A percentile compares a stretch with the other conserved stretches of the same genome.
These are phyloP conservation scores for Nasonia giraulti DNA, from an alignment of 1,140 invertebrate genomes.

Conservation along the genomic window DNA sequence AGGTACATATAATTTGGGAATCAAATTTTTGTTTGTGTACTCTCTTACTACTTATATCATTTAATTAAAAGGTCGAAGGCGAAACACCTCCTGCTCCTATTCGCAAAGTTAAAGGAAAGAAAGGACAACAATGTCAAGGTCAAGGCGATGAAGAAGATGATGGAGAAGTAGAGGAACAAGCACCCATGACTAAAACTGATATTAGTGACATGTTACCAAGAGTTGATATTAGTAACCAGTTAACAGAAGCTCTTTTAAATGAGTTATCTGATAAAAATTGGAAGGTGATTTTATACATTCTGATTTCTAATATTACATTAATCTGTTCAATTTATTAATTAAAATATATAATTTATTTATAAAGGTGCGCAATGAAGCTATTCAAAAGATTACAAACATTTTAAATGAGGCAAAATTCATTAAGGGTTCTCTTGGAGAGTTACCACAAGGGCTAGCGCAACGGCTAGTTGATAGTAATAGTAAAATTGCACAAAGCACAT, in stretches of 20 bases:
- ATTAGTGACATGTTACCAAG: slow-evolving; percentile 83
- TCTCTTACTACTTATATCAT: not conserved
- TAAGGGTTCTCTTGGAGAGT: slow-evolving; percentile 86
- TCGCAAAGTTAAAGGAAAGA: slow-evolving; percentile 74
- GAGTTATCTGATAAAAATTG: slow-evolving; percentile 95
- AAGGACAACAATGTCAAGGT: slow-evolving; percentile 71
- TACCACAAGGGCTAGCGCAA: slow-evolving; percentile 84
- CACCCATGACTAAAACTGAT: slow-evolving; percentile 72
- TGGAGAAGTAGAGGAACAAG: slow-evolving; percentile 75
- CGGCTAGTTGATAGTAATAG: slow-evolving; percentile 92
- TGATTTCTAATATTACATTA: slow-evolving; percentile 54
- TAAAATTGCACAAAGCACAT: slow-evolving; percentile 88
- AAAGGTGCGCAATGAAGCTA: slow-evolving; percentile 86
- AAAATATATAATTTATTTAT: slow-evolving; percentile 31
- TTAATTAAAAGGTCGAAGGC: slow-evolving; percentile 74
- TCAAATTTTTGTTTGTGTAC: not conserved
- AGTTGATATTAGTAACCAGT: slow-evolving; percentile 89
- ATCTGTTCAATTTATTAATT: slow-evolving; percentile 47
- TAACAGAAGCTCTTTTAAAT: slow-evolving; percentile 86
- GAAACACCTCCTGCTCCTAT: slow-evolving; percentile 82
- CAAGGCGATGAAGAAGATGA: slow-evolving; percentile 74
- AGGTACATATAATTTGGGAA: slow-evolving; percentile 70
- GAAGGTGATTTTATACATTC: slow-evolving; percentile 79
- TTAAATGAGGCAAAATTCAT: slow-evolving; percentile 86
- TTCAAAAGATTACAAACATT: slow-evolving; percentile 86